phyloP scores from a whole-genome alignment of 2,797 vertebrate genomes.

The Stomatorhinus walkeri region DNA sequence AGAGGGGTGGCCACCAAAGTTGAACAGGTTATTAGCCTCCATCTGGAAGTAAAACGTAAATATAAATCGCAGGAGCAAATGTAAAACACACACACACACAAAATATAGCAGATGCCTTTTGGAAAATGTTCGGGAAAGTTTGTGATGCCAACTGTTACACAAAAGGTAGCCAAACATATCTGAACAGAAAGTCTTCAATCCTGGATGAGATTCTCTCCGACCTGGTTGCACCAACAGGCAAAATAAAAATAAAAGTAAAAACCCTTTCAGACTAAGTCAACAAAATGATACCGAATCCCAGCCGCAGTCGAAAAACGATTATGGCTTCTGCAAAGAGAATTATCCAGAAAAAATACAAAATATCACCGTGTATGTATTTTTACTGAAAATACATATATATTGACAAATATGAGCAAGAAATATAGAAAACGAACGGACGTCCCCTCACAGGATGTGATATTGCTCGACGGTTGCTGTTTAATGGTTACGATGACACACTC shows the following conservation, averaged over 20 bases:
- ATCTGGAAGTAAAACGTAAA: conserved; percentile 60
- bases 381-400: not conserved
- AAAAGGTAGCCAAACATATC: not conserved
- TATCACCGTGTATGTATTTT: not conserved
- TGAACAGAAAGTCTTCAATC: not conserved
- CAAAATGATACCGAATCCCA: not conserved
- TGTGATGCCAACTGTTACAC: conserved; percentile 24
- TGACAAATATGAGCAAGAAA: not conserved
- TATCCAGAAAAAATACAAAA: not conserved
- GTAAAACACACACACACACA: conserved; percentile 33
- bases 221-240: not conserved
- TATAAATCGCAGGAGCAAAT: conserved; percentile 47
- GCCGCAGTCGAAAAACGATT: not conserved
- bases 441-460: not conserved
- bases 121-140: not conserved
- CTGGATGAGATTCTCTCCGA: not conserved
- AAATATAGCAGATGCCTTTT: conserved; percentile 45
- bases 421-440: not conserved
- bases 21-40: conserved; percentile 93
- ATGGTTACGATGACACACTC: conserved; percentile 25
- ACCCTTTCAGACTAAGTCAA: not conserved
- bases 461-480: not conserved
- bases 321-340: not conserved
- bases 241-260: not conserved
- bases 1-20: conserved; percentile 78